phyloP scores from a whole-genome alignment of 2,113 vertebrate genomes.

The Epinephelus cyanopodus region DNA sequence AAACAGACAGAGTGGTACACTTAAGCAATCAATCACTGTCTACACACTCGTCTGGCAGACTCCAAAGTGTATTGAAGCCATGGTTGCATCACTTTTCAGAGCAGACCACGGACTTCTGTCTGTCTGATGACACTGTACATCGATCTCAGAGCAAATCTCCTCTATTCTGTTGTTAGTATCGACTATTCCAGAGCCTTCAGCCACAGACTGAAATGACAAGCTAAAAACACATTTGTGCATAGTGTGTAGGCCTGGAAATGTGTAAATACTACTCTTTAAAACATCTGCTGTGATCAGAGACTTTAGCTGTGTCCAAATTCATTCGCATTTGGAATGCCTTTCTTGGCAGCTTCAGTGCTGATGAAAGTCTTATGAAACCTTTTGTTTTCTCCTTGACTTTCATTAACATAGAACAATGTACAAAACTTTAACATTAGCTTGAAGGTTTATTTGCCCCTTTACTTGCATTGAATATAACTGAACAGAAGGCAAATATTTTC shows the following conservation, averaged over 20 bases:
- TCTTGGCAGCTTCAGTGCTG: neutral
- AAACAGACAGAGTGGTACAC: neutral
- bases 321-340: neutral
- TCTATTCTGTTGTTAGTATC: neutral
- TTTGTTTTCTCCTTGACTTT: neutral
- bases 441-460: neutral
- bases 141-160: neutral
- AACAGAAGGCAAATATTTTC: no score
- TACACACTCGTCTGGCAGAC: neutral
- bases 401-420: no score
- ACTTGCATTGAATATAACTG: no score
- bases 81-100: neutral
- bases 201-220: neutral
- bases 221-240: neutral
- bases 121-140: neutral
- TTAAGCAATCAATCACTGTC: neutral
- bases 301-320: neutral
- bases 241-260: neutral
- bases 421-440: neutral
- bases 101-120: neutral
- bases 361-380: neutral
- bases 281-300: neutral
- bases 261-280: neutral
- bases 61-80: no score
- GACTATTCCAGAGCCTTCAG: neutral